Conservation (phyloP, 2,113 vertebrate species). For the Nansenia antarctica region DNA sequence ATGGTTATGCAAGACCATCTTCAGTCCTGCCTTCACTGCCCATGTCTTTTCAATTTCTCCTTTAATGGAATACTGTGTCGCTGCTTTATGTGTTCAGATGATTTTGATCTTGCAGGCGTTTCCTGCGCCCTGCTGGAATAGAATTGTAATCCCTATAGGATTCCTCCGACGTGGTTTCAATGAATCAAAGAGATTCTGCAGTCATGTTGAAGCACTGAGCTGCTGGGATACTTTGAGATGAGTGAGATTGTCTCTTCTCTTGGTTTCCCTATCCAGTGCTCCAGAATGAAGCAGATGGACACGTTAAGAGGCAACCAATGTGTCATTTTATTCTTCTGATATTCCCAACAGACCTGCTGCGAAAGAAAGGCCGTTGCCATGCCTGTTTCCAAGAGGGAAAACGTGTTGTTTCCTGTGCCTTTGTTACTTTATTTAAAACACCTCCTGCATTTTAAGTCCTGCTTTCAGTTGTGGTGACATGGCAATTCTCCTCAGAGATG, state of each 20-base stretch:
- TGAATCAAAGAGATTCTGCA: not conserved
- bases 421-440: not conserved
- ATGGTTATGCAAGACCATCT: constrained; percentile 15
- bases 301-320: not conserved
- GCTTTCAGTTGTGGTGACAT: not conserved
- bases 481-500: constrained; percentile 12
- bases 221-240: not conserved
- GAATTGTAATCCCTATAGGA: constrained; percentile 10
- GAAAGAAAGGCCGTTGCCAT: not conserved
- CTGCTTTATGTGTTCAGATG: not conserved
- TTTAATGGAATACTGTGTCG: not conserved
- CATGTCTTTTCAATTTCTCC: constrained; percentile 19
- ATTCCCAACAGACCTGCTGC: not conserved
- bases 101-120: constrained; percentile 10
- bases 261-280: not conserved
- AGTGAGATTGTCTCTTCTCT: not conserved
- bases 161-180: not conserved
- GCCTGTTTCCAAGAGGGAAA: not conserved
- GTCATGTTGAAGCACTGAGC: not conserved
- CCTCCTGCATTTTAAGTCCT: not conserved
- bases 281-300: not conserved
- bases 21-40: not conserved
- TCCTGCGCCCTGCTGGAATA: constrained; percentile 14
- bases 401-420: not conserved
- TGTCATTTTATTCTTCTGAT: not conserved